Evolutionary conservation across 2,888 invertebrate species (phyloP).

Genomic region (Scaptomyza flava): DNA sequence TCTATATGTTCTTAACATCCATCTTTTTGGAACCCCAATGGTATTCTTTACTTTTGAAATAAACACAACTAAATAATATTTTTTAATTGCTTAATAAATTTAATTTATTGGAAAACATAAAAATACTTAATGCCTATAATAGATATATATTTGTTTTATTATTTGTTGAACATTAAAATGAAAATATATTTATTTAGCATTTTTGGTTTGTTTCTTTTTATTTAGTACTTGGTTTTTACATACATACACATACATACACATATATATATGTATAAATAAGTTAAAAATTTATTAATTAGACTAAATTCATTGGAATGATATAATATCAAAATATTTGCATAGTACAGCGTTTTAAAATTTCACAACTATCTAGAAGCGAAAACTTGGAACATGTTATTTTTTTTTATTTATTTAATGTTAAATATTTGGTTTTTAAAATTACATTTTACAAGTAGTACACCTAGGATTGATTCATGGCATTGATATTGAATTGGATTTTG

Average conservation of each 20-base stretch:
- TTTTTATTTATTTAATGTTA: slow-evolving; percentile 5
- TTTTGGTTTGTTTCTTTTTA: slow-evolving; percentile 23
- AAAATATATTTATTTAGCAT: slow-evolving; percentile 70
- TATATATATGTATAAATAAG: slow-evolving; percentile 74
- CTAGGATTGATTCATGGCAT: slow-evolving; percentile 52
- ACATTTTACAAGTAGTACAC: slow-evolving; percentile 66
- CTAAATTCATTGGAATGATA: slow-evolving; percentile 84
- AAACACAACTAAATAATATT: not conserved
- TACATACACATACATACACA: slow-evolving; percentile 51
- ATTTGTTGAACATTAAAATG: slow-evolving; percentile 78
- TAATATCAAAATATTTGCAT: slow-evolving; percentile 82
- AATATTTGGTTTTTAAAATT: slow-evolving; percentile 34
- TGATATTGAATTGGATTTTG: slow-evolving; percentile 48
- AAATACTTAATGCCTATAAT: slow-evolving; percentile 68
- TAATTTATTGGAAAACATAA: slow-evolving; percentile 81
- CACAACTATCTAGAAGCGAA: slow-evolving; percentile 79
- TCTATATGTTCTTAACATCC: no score
- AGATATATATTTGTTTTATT: slow-evolving; percentile 44
- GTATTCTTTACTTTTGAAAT: not conserved
- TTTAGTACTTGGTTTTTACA: slow-evolving; percentile 43
- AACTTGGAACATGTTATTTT: slow-evolving; percentile 61
- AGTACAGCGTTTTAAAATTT: slow-evolving; percentile 79
- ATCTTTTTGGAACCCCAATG: no score
- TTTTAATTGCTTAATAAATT: slow-evolving; percentile 76
- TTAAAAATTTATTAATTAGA: slow-evolving; percentile 81